A percentile compares a stretch with the other conserved stretches of the same genome.
These are phyloP conservation scores for Axis porcinus DNA, from an alignment of 2,113 vertebrate species.

Conservation along the genomic window DNA sequence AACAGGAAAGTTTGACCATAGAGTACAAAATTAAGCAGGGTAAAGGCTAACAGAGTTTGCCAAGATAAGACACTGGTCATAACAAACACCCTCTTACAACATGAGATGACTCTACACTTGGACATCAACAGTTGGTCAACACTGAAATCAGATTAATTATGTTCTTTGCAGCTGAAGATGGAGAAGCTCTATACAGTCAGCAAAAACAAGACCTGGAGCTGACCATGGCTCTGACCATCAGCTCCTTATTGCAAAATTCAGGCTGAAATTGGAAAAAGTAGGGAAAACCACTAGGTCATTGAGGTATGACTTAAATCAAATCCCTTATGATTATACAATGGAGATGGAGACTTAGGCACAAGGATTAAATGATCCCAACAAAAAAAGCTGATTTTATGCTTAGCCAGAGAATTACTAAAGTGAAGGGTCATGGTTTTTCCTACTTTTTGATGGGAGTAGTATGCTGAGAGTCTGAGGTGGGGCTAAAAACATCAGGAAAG, in stretches of 20 bases:
- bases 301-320: not conserved
- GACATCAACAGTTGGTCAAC: not conserved
- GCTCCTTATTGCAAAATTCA: not conserved
- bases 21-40: not conserved
- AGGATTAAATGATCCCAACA: not conserved
- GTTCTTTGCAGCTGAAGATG: not conserved
- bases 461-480: not conserved
- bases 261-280: not conserved
- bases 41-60: not conserved
- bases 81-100: not conserved
- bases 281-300: not conserved
- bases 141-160: not conserved
- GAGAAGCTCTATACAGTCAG: not conserved
- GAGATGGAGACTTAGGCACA: not conserved
- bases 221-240: not conserved
- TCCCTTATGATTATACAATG: not conserved
- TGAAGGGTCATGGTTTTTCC: not conserved
- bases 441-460: not conserved
- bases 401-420: conserved; percentile 18
- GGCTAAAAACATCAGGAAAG: not conserved
- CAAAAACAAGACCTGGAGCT: not conserved
- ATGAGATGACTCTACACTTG: not conserved
- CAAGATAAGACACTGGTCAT: not conserved
- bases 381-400: not conserved
- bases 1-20: fast-evolving